Percentiles rank a stretch among this genome's conserved stretches.
phyloP scores from a whole-genome alignment of 2,797 vertebrate species.

The Rhinoraja longicauda region DNA sequence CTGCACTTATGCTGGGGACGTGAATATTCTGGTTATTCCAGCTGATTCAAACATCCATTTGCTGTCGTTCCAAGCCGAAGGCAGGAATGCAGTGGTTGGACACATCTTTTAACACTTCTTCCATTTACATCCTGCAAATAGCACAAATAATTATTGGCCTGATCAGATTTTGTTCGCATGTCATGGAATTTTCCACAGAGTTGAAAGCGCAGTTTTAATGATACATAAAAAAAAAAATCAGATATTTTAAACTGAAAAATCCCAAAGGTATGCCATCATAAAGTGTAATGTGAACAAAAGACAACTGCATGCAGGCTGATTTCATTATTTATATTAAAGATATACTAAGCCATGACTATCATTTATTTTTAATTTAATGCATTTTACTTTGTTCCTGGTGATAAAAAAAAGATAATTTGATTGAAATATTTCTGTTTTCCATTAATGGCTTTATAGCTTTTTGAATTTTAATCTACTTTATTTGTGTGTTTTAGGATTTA shows the following conservation, averaged over 20 bases:
- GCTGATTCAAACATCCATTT: neutral
- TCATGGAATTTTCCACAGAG: neutral
- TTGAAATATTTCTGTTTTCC: conserved; percentile 69
- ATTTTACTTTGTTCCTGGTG: conserved; percentile 25
- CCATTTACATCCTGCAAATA: conserved; percentile 23
- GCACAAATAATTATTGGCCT: conserved; percentile 8
- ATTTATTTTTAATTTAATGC: conserved; percentile 37
- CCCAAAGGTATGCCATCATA: conserved; percentile 17
- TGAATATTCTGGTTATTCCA: neutral
- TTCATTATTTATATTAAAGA: conserved; percentile 37
- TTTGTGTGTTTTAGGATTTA: conserved; percentile 66
- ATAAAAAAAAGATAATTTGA: conserved; percentile 65
- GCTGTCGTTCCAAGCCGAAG: neutral
- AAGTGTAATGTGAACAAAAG: neutral
- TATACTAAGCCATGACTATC: conserved; percentile 33
- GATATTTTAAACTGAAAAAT: conserved; percentile 2
- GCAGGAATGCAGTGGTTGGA: neutral
- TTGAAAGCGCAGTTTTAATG: neutral
- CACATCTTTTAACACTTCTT: neutral
- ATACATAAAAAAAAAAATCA: neutral
- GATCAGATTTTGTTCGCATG: conserved; percentile 8
- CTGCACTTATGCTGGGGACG: neutral
- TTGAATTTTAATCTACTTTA: conserved; percentile 70
- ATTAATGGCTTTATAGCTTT: conserved; percentile 63
- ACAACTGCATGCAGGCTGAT: conserved; percentile 29